Evolutionary conservation across 92 coral and sea anemone species (phyloP), one percentile per base, ranked within the genome.

Genomic region (Montipora capitata): DNA sequence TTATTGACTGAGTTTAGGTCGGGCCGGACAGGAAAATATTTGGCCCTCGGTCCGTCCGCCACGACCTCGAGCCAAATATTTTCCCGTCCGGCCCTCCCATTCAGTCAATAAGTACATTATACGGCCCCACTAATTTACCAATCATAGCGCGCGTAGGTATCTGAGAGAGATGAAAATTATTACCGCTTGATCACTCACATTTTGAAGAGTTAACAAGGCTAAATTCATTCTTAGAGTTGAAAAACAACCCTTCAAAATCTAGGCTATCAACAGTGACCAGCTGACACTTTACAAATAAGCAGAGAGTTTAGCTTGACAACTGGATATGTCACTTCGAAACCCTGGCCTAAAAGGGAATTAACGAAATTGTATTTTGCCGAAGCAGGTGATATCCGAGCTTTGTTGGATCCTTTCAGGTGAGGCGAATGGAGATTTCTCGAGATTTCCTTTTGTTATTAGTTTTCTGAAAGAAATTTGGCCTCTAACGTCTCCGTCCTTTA

Each of bases 231-330:
- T 54, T 7, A 54, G 61, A 54, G 12, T 54, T 12, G 61, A 54
- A 11, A 54, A 54, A 54, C 13, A 68, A 41, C 10, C 35, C 35
- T 27, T 27, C 35, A 27, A 4, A 42, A 70, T 8, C 61, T 54
- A 11, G 45, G 77, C 61, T 9, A 45, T 45, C 59, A 73, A 73
- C 44, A 44, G 77, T 52, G n/a, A 7, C 62, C 77, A 18, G 51
- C 59, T 73, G 16, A 17, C 40, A 10, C 59, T 73, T 73, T 10
- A 73, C 13, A 73, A 73, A 72, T 10, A 43, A 44, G 44, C 12
- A 12, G 9, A 1, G 13, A 72, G 17, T 10, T 72, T 17, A n/a
- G 20, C 57, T 20, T n/a, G 10, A 44, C 10, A 15, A 38, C 40
- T 15, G 41, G 44, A 15, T 69, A 43, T n/a, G n/a, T 72, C n/a